Base-by-base conservation (phyloP, 2,797 vertebrate species). In the Ctenochaetus hawaiiensis region DNA sequence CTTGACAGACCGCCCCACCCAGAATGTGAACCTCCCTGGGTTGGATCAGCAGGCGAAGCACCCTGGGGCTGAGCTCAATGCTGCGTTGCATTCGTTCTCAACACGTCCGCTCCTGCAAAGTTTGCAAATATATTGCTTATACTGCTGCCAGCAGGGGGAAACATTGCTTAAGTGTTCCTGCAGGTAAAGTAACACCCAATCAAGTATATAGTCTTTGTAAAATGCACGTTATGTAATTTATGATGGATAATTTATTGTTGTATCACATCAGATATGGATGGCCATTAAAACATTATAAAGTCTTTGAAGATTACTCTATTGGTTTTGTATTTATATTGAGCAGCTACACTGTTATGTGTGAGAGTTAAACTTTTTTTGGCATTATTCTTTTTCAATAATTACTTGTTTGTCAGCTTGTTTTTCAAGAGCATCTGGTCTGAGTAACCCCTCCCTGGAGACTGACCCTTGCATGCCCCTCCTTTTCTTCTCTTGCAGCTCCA, bases 111-210 rank as follows among this genome's bases (percentile, higher is more conserved):
- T 49, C 49, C 53, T 10, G n/a, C 0, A 1, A 51, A 39, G n/a
- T 67, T 57, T 51, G 17, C 39, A 18, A 22, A 9, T 10, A 13
- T 4, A 10, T 2, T 1, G 6, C 0, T 3, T 18, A 8, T 3
- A 1, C 43, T 14, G 4, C 39, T 30, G 34, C 89, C 93, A 85
- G 77, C 78, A 94, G 91, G 78, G 87, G 93, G 92, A 77, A 63
- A 75, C 61, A 39, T 84, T 84, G 59, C 51, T 30, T 26, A 6
- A 34, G 7, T 2, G 37, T 58, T 62, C 0, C 18, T 12, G 7
- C 63, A 37, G 11, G 2, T 22, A 0, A 57, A 57, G 2, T 41
- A 41, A 34, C 30, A 34, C 2, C 30, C 5, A 34, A 34, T 34
- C 30, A 34, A 34, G 30, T 34, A 7, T 34, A 34, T 34, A 3